Base-by-base conservation (phyloP, 23 tunicate genomes). In the Styela clava region DNA sequence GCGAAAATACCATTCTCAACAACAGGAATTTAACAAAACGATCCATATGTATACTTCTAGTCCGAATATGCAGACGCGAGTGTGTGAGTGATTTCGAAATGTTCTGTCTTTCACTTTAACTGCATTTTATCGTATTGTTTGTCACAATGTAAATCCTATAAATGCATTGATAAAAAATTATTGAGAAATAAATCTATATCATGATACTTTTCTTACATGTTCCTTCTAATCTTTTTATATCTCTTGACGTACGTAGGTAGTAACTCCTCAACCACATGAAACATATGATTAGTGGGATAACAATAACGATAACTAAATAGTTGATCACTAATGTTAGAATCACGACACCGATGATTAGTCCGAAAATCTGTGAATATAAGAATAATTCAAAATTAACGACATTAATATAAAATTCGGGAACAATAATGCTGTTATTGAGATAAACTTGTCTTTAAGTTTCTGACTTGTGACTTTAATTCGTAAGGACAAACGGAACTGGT, bases 171-270 rank as follows among this genome's bases (percentile, higher is more conserved):
- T 44, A 44, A 44, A 44, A 7, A 44, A 44, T 5, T 44, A 44
- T 44, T 5, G 56, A 5, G 12, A 44, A 44, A 44, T 44, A 44
- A 44, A 44, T n/a, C n/a, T n/a, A n/a, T n/a, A n/a, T n/a, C n/a
- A n/a, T n/a, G n/a, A n/a, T n/a, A n/a, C n/a, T 34, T n/a, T n/a
- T n/a, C 93, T 69, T 69, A 88, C 93, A 77, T 61, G 84, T 70
- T 68, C 95, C 99, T 79, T 95, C 99, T 20, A 95, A 87, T 34
- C 99, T 64, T 76, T 95, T 95, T 37, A 95, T 74, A 29, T 95
- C 95, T 31, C 95, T 73, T 36, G 99, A 91, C 31, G 91, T 82
- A 23, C 61, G 72, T 16, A 89, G 69, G 52, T 79, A 95, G 73
- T 94, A 94, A n/a, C 74, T 72, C 23, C 95, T 74, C 30, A 94